These are phyloP conservation scores for Sitodiplosis mosellana DNA, from an alignment of 1,140 invertebrate genomes.

Conservation along the genomic window DNA sequence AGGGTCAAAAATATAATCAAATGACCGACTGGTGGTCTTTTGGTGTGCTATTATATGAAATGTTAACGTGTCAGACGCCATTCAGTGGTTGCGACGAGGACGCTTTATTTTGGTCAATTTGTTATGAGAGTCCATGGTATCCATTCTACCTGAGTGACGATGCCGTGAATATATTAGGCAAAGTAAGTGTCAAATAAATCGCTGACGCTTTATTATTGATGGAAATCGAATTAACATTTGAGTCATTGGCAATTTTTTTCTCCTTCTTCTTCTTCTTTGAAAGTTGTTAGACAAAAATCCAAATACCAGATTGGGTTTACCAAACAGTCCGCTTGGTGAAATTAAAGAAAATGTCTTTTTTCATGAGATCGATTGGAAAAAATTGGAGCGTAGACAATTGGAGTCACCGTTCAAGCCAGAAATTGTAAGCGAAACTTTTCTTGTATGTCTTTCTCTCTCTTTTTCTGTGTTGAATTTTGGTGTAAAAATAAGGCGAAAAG, in stretches of 20 bases:
- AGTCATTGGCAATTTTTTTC: background rate
- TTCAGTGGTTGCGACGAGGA: slow-evolving; percentile 98
- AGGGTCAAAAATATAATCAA: slow-evolving; percentile 92
- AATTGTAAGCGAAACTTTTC: slow-evolving; percentile 46
- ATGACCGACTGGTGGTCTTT: slow-evolving; percentile 99
- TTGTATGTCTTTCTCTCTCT: background rate
- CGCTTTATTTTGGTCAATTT: slow-evolving; percentile 97
- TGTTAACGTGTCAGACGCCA: slow-evolving; percentile 94
- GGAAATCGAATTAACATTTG: background rate
- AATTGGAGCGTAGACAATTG: slow-evolving; percentile 67
- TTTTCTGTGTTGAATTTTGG: background rate
- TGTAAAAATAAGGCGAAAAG: background rate
- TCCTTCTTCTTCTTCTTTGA: background rate
- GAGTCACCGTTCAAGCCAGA: slow-evolving; percentile 90
- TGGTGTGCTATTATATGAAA: slow-evolving; percentile 92
- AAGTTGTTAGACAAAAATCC: slow-evolving; percentile 90
- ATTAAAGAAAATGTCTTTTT: slow-evolving; percentile 89
- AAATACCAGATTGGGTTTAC: slow-evolving; percentile 66
- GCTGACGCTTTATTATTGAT: too few species aligned
- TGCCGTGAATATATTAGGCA: slow-evolving; percentile 53
- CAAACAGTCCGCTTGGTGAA: slow-evolving; percentile 65
- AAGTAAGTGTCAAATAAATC: slow-evolving; percentile 34
- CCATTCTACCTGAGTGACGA: slow-evolving; percentile 80
- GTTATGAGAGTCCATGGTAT: slow-evolving; percentile 91
- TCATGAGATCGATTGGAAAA: slow-evolving; percentile 67